Percentiles rank a stretch among this genome's conserved stretches.
phyloP scores from a whole-genome alignment of 2,113 vertebrate species.

The Perca flavescens region DNA sequence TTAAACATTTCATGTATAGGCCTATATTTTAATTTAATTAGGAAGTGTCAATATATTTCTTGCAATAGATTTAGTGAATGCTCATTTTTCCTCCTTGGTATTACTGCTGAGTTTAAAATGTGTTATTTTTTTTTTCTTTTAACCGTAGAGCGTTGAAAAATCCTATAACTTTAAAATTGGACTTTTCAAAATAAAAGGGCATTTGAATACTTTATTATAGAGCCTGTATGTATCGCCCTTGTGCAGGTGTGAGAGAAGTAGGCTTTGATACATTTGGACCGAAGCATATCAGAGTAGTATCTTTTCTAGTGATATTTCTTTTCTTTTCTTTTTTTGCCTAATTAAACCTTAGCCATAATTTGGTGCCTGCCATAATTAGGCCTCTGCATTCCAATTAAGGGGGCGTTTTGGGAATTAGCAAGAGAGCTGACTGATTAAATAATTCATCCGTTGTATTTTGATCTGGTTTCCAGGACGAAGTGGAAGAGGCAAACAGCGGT shows the following conservation, averaged over 20 bases:
- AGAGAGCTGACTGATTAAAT: conserved; percentile 69
- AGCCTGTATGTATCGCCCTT: neutral
- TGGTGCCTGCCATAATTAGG: conserved; percentile 72
- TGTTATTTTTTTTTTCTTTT: too few species aligned
- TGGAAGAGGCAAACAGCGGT: conserved; percentile 98
- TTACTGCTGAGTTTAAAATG: neutral
- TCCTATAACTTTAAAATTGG: neutral
- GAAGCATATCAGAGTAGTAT: conserved; percentile 6
- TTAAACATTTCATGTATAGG: neutral
- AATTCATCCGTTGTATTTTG: conserved; percentile 80
- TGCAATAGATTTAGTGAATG: neutral
- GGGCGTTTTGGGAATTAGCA: conserved; percentile 68
- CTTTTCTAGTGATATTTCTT: conserved; percentile 13
- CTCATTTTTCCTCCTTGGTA: neutral
- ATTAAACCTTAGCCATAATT: conserved; percentile 67
- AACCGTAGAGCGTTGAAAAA: neutral
- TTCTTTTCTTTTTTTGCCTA: conserved; percentile 32
- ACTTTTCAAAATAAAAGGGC: neutral
- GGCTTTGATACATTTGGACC: conserved; percentile 3
- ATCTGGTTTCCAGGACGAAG: conserved; percentile 90
- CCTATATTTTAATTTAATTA: neutral
- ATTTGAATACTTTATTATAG: neutral
- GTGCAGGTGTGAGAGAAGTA: conserved; percentile 15
- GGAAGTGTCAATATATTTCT: neutral
- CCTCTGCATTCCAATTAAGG: conserved; percentile 75